These are phyloP conservation scores for Muscicapa adusta DNA, from an alignment of 2,113 vertebrate genomes.

Conservation along the genomic window DNA sequence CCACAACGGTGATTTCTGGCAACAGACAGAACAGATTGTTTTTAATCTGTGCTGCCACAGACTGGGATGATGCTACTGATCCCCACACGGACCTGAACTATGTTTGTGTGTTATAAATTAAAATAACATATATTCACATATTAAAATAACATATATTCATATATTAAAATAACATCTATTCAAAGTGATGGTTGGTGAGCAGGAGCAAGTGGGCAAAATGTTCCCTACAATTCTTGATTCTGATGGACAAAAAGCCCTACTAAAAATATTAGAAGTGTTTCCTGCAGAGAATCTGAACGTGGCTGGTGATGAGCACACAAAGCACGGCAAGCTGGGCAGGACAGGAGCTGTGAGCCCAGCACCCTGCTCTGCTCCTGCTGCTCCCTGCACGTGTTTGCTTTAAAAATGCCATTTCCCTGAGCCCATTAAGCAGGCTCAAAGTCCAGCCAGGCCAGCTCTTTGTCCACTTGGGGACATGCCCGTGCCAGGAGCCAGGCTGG, in stretches of 20 bases:
- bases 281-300: neutral
- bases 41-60: neutral
- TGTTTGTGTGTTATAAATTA: neutral
- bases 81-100: neutral
- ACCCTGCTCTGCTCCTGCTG: neutral
- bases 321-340: neutral
- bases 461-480: neutral
- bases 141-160: no score
- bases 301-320: neutral
- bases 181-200: rapidly evolving
- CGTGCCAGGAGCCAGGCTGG: neutral
- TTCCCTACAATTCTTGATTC: neutral
- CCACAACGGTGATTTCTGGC: neutral
- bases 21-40: neutral
- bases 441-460: neutral
- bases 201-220: neutral
- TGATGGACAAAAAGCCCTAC: neutral
- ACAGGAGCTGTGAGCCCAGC: neutral
- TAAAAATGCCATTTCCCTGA: neutral
- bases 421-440: neutral
- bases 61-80: neutral
- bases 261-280: neutral
- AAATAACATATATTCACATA: neutral
- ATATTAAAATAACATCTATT: neutral
- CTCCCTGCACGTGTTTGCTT: neutral